Evolutionary conservation across 2,888 invertebrate species (phyloP), one percentile per base, ranked within the genome.

Genomic region (Beris morrisii): DNA sequence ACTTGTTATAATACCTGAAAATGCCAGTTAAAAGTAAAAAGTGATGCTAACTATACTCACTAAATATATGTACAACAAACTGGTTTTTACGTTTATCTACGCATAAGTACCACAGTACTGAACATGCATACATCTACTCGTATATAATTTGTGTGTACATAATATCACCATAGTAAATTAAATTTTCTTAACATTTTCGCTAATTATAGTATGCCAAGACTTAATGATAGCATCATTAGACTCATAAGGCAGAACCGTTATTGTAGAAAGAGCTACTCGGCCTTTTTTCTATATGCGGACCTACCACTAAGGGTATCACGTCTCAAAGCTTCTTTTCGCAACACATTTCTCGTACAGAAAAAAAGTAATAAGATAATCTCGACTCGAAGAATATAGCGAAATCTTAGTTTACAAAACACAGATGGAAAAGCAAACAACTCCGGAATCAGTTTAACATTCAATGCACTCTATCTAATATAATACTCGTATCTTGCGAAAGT

Each of bases 101-200:
- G 9, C 38, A 38, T 38, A 38, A 38, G 38, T 38, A 38, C 38
- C 5, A 38, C 38, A 38, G 11, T 52, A 15, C 28, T 52, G 5
- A 11, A 52, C 15, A 52, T 52, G 13, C 28, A 13, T 52, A 22
- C 52, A 15, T n/a, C 22, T 22, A 22, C 22, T 22, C 22, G 22
- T 22, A 22, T 22, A 22, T 22, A 22, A 22, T 22, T 22, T 22
- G 22, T 22, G 9, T 38, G 9, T 38, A 7, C 38, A 38, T 38
- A 38, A 38, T 38, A 5, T 22, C 11, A 22, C 52, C 46, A 22
- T 32, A 12, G 31, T 30, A 31, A 59, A 59, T 59, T 59, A 48
- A 59, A 59, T 46, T 48, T 48, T 48, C 58, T 59, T 48, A 59
- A 48, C 48, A 13, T 46, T 59, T 59, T 46, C 48, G 58, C 58